These are phyloP conservation scores for Nesometra sesokonis DNA, from an alignment of 35 echinoderm and acorn worm genomes.

Conservation along the genomic window DNA sequence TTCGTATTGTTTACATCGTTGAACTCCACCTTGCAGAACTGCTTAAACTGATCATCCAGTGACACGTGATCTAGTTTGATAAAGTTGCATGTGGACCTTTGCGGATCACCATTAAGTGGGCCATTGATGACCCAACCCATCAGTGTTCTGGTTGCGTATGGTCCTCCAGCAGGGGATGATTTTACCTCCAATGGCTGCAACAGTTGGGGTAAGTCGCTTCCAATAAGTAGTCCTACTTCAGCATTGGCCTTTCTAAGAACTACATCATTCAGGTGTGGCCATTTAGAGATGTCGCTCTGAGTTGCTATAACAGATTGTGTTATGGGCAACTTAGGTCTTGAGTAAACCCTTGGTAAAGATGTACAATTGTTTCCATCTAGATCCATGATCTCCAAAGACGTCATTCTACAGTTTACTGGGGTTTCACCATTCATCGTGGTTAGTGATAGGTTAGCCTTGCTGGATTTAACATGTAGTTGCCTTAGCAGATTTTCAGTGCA, in stretches of 20 bases:
- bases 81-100: background rate
- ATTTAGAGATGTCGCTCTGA: background rate
- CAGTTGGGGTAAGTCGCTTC: slow-evolving; percentile 43
- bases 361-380: too few species aligned
- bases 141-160: slow-evolving; percentile 30
- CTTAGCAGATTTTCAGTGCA: too few species aligned
- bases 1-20: background rate
- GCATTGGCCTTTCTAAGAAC: slow-evolving; percentile 18
- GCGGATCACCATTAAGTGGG: slow-evolving; percentile 7
- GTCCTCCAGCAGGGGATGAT: background rate
- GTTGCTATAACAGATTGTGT: too few species aligned
- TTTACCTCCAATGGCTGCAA: slow-evolving; percentile 8
- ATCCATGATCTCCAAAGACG: too few species aligned
- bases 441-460: too few species aligned
- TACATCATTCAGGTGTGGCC: slow-evolving; percentile 29
- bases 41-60: slow-evolving; percentile 13
- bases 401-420: too few species aligned
- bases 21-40: slow-evolving; percentile 31
- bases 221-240: slow-evolving; percentile 42
- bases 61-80: background rate
- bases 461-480: too few species aligned
- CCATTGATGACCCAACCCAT: slow-evolving; percentile 48
- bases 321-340: too few species aligned
- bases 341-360: too few species aligned
- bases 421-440: too few species aligned